These are phyloP conservation scores for Portunus trituberculatus DNA, from an alignment of 1,140 invertebrate species.

Conservation along the genomic window DNA sequence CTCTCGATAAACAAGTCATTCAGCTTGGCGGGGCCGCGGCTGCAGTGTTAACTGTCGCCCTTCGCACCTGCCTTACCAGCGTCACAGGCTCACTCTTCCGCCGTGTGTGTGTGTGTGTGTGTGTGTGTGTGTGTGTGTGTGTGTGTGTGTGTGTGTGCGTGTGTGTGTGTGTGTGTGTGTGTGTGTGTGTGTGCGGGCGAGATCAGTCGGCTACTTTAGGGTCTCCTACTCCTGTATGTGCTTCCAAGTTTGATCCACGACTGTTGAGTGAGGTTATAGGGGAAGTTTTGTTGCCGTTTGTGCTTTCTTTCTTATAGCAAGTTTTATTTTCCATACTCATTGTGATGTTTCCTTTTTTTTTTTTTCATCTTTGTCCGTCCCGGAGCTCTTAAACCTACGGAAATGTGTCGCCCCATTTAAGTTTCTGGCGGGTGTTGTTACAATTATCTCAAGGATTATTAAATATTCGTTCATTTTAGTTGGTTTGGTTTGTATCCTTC, in stretches of 20 bases:
- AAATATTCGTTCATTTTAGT: no score
- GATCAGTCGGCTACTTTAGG: not conserved
- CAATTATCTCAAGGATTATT: no score
- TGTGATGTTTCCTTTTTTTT: not conserved
- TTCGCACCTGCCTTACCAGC: not conserved
- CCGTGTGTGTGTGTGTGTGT: not conserved
- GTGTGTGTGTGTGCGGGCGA: not conserved
- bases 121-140: constrained; percentile 32
- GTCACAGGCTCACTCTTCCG: not conserved
- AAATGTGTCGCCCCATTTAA: not conserved
- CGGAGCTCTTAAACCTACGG: not conserved
- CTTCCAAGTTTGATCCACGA: not conserved
- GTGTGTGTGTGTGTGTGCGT: not conserved
- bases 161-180: constrained; percentile 31
- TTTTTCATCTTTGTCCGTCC: not conserved
- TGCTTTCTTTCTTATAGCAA: not conserved
- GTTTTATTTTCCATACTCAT: not conserved
- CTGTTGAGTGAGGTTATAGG: not conserved
- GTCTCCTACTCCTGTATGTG: not conserved
- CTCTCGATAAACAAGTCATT: constrained; percentile 34
- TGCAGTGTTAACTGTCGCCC: constrained; percentile 30
- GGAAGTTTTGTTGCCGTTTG: not conserved
- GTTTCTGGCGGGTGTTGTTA: not conserved
- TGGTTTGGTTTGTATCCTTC: no score
- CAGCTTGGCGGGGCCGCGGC: not conserved